Base-by-base conservation (phyloP, 1,140 invertebrate genomes). In the Leptoteleia sp. region DNA sequence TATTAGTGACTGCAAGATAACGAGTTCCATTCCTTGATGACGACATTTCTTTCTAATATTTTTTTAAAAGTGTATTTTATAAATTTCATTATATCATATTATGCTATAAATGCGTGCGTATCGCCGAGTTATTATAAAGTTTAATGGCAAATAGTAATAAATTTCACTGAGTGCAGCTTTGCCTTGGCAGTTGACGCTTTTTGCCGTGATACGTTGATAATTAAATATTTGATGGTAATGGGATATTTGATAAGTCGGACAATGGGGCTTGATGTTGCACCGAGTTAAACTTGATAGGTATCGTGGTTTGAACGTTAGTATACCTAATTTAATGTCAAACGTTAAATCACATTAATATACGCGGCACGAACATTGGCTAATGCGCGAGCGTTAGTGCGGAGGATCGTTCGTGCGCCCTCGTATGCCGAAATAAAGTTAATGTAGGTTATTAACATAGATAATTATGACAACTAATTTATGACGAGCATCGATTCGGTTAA, bases 131-230 rank as follows among this genome's bases (percentile, higher is more conserved):
- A n/a, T n/a, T n/a, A n/a, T n/a, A n/a, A n/a, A n/a, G n/a, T n/a
- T n/a, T n/a, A n/a, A n/a, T n/a, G n/a, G n/a, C n/a, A n/a, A n/a
- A n/a, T n/a, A n/a, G n/a, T n/a, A n/a, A n/a, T n/a, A n/a, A n/a
- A n/a, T n/a, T n/a, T n/a, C n/a, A n/a, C n/a, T n/a, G n/a, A n/a
- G n/a, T n/a, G n/a, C n/a, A n/a, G n/a, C 50, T 37, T 35, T 29
- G 48, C 19, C 11, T n/a, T 40, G 31, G 61, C 47, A 52, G 65
- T 45, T 37, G 38, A 67, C 7, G 22, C 19, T 43, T 65, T 48
- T 43, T 33, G 33, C 17, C 47, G 27, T n/a, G 31, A 29, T 42
- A 9, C 11, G 12, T 33, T 50, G 12, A 9, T 42, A 42, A 64
- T 52, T 64, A 52, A 13, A 50, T 40, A 48, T 64, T 40, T 17